Evolutionary conservation across 1,140 invertebrate genomes (phyloP).

Genomic region (Euura lappo): DNA sequence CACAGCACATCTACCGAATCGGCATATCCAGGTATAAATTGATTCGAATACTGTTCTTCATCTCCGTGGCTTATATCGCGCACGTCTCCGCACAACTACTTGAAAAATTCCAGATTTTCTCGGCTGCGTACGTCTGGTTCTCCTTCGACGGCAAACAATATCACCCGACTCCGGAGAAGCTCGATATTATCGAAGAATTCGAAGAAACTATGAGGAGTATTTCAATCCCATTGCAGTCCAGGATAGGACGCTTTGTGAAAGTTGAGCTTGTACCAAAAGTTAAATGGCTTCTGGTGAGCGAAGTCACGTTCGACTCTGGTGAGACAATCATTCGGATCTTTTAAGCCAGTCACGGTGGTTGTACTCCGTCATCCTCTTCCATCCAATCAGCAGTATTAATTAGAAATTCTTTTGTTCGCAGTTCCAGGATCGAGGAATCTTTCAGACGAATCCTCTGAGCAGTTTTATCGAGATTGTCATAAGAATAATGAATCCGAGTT

Average conservation of each 20-base stretch:
- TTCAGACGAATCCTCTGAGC: constrained; percentile 53
- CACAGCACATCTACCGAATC: constrained; percentile 74
- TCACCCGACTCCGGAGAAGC: constrained; percentile 60
- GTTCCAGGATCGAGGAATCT: constrained; percentile 55
- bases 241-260: constrained; percentile 78
- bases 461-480: constrained; percentile 48
- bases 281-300: constrained; percentile 90
- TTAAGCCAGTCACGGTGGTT: constrained; percentile 3
- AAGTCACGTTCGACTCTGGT: constrained; percentile 83
- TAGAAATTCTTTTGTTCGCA: constrained; percentile 20
- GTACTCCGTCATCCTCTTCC: constrained; percentile 12
- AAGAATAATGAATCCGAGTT: constrained; percentile 42
- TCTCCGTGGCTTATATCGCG: too few species aligned
- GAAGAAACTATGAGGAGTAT: constrained; percentile 71
- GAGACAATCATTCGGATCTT: constrained; percentile 45
- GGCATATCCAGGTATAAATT: constrained; percentile 70
- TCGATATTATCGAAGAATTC: constrained; percentile 60
- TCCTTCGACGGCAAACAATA: constrained; percentile 79
- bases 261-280: constrained; percentile 79
- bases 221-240: constrained; percentile 76
- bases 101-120: constrained; percentile 68
- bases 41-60: not conserved
- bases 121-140: constrained; percentile 75
- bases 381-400: too few species aligned
- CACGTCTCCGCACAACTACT: not conserved